A percentile compares a stretch with the other conserved stretches of the same genome.
These are phyloP conservation scores for Chiropotes sagulatus DNA, from an alignment of 2,797 vertebrate genomes.

Conservation along the genomic window DNA sequence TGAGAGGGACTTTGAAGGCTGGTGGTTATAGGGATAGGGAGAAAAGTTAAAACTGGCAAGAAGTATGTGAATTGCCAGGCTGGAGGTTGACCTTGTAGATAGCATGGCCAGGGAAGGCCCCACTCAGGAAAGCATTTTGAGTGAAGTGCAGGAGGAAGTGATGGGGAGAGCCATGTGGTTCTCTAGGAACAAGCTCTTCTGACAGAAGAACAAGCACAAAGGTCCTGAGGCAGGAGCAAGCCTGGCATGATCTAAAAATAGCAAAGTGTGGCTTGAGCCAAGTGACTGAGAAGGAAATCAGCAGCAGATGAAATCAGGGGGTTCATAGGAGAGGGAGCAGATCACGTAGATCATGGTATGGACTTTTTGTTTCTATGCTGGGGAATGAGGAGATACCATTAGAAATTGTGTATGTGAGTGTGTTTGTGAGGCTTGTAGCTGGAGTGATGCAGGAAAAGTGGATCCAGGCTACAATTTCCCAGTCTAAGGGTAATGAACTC, in stretches of 20 bases:
- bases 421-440: background rate
- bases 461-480: background rate
- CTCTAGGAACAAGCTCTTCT: background rate
- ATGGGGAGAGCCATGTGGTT: background rate
- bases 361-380: background rate
- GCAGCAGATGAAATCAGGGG: background rate
- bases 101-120: background rate
- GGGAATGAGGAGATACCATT: background rate
- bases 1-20: background rate
- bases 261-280: background rate
- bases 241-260: background rate
- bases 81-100: background rate
- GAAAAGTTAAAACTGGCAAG: background rate
- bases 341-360: background rate
- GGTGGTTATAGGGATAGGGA: background rate
- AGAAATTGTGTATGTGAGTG: background rate
- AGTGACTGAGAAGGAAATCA: background rate
- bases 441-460: background rate
- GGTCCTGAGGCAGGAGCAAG: background rate
- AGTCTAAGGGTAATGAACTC: background rate
- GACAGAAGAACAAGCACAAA: background rate
- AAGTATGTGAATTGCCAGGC: background rate
- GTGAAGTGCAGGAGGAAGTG: background rate
- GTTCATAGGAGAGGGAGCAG: background rate
- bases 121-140: background rate